A percentile compares a stretch with the other conserved stretches of the same genome.
Conservation (phyloP, 2,113 vertebrate species). For the Irena cyanogastra region DNA sequence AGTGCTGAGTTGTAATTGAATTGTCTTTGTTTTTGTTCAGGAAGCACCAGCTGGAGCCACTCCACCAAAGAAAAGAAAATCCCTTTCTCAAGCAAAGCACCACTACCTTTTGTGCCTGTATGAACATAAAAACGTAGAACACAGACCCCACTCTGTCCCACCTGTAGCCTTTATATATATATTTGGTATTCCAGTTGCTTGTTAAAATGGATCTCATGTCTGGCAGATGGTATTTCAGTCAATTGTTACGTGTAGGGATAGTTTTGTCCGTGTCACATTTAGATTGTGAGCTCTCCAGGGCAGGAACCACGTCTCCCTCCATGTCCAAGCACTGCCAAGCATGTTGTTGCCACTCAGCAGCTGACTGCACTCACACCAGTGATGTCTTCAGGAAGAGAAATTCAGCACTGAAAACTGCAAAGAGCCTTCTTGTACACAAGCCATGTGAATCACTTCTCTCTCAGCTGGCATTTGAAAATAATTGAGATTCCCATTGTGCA, state of each 20-base stretch:
- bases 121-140: neutral
- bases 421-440: neutral
- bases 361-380: neutral
- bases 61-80: neutral
- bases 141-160: neutral
- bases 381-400: neutral
- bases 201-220: neutral
- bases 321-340: neutral
- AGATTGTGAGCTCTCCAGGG: conserved; percentile 8
- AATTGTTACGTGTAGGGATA: neutral
- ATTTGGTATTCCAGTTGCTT: conserved; percentile 25
- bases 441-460: neutral
- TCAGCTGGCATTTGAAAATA: conserved; percentile 18
- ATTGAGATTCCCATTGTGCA: conserved; percentile 29
- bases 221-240: neutral
- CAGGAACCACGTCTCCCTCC: conserved; percentile 5
- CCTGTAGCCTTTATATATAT: conserved; percentile 15
- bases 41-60: conserved; percentile 19
- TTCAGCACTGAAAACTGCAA: neutral
- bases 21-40: conserved; percentile 38
- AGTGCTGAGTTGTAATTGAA: neutral
- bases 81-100: neutral
- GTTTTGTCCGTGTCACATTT: neutral
- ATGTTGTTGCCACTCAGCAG: neutral
- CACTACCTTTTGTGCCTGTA: neutral